Base-by-base conservation (phyloP, 2,797 vertebrate genomes). In the Gadopsis bispinosus region DNA sequence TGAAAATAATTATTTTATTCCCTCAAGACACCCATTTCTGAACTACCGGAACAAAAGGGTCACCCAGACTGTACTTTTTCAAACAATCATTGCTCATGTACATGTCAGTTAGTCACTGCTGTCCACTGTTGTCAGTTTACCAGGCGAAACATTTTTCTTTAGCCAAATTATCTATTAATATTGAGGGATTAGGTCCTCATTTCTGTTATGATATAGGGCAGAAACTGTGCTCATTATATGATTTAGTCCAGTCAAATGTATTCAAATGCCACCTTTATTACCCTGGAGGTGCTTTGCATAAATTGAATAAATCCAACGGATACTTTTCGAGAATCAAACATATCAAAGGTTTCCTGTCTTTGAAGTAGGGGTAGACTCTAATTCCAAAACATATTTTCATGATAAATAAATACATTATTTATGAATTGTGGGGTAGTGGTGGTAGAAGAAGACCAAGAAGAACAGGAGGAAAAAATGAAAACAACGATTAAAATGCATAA, bases 361-460 rank as follows among this genome's bases (percentile, higher is more conserved):
- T 96, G 95, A 96, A 94, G 95, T 96, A 93, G 89, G 93, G 91
- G 86, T 91, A 91, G 94, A 89, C 88, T 95, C 91, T 96, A 95
- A 96, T 95, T 95, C 94, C 92, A 94, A 96, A 96, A 95, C 95
- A 95, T 94, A 96, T 96, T 95, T 95, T 93, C 92, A 91, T 93
- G 95, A 95, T 96, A 96, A 95, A 95, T 96, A 95, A 94, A 96
- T 96, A 86, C 94, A 96, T 96, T 93, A 96, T 96, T 95, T 95
- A 96, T 96, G 94, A 95, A 93, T 91, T 89, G 89, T 77, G 88
- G 84, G 79, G 54, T 81, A 79, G 86, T 87, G 83, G 69, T 83
- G 85, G 84, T 84, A 84, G 79, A 79, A 88, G 88, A 88, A 73
- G 83, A 87, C 84, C 83, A 73, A 88, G 70, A 88, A 88, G 88